Evolutionary conservation across 2,113 vertebrate genomes (phyloP).

Genomic region (Sarotherodon lohbergeri): DNA sequence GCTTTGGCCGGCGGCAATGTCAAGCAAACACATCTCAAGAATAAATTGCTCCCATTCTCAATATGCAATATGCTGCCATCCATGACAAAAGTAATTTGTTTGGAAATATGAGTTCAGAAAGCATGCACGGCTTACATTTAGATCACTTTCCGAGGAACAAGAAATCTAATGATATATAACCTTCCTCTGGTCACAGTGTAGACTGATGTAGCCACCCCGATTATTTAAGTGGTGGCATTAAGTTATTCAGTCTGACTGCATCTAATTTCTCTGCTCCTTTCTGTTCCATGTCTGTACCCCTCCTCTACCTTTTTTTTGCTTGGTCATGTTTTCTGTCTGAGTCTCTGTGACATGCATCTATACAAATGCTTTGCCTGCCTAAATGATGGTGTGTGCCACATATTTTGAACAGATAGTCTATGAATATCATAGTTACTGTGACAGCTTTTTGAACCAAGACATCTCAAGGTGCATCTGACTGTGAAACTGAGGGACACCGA

Average conservation of each 20-base stretch:
- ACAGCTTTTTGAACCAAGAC: not conserved
- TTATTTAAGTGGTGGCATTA: conserved; percentile 18
- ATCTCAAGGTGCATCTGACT: not conserved
- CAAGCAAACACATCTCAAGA: conserved; percentile 27
- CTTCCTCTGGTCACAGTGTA: not conserved
- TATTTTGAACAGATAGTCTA: not conserved
- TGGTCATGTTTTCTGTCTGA: not conserved
- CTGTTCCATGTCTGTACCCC: not conserved
- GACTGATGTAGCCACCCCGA: not conserved
- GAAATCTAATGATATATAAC: conserved; percentile 6
- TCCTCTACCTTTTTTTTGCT: not conserved
- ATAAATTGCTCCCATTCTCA: conserved; percentile 36
- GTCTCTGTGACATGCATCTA: not conserved
- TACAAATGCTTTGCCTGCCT: not conserved
- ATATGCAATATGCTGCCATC: conserved; percentile 5
- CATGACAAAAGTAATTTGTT: conserved; percentile 43
- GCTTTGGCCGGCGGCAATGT: conserved; percentile 18
- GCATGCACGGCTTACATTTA: not conserved
- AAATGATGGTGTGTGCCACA: not conserved
- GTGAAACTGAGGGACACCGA: not conserved
- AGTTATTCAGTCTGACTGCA: conserved; percentile 27
- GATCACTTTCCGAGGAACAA: not conserved
- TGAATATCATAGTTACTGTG: not conserved
- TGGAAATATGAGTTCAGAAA: conserved; percentile 5
- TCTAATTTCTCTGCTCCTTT: conserved; percentile 13